Percentiles rank a stretch among this genome's conserved stretches.
These are phyloP conservation scores for Lophotis ruficrista DNA, from an alignment of 2,113 vertebrate genomes.

Conservation along the genomic window DNA sequence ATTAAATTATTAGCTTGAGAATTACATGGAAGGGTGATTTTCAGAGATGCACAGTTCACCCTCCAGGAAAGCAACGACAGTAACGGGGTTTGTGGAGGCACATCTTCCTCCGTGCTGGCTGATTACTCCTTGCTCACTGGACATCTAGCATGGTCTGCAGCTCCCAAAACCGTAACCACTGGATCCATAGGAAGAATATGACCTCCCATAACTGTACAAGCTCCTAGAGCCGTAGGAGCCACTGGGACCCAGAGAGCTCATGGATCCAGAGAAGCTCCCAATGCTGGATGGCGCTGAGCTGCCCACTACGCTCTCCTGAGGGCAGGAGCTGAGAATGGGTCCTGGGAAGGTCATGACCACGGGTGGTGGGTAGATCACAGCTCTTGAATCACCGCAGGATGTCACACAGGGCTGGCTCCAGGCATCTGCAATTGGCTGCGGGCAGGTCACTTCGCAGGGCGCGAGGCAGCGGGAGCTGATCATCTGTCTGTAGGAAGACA, in stretches of 20 bases:
- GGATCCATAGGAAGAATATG: not conserved
- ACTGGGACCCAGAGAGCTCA: not conserved
- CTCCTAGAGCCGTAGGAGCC: not conserved
- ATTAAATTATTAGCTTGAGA: not conserved
- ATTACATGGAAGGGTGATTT: not conserved
- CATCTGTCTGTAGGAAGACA: not conserved
- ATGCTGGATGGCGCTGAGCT: not conserved
- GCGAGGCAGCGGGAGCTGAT: not conserved
- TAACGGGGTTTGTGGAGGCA: not conserved
- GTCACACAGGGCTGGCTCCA: conserved; percentile 6
- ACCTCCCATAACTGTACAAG: not conserved
- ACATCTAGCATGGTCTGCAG: not conserved
- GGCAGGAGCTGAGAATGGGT: conserved; percentile 36
- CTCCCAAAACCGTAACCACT: not conserved
- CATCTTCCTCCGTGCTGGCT: accelerated
- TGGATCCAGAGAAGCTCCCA: not conserved
- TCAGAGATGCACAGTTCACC: not conserved
- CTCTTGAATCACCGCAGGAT: not conserved
- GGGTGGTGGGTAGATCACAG: not conserved
- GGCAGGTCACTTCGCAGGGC: not conserved
- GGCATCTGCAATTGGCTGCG: not conserved
- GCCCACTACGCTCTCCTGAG: conserved; percentile 15
- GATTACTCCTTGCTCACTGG: not conserved
- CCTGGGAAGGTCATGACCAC: conserved; percentile 33
- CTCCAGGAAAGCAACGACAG: not conserved